Base-by-base conservation (phyloP, 2,797 vertebrate genomes). In the Dipus sagitta region DNA sequence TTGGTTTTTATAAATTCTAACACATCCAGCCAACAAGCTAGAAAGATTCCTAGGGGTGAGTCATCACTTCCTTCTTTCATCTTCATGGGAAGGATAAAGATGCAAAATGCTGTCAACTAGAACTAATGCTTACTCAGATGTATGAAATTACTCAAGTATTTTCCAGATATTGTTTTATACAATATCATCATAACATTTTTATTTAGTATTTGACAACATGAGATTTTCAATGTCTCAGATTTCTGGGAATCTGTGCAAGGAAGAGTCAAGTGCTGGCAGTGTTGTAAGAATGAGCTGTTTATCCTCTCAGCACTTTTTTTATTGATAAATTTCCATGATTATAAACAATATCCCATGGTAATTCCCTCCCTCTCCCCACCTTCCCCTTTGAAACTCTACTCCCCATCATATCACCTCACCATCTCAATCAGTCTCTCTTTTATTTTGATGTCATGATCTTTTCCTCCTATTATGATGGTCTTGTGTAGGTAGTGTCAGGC, bases 71-170 rank as follows among this genome's bases (percentile, higher is more conserved):
- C 38, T 28, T n/a, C n/a, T n/a, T n/a, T n/a, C n/a, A n/a, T n/a
- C n/a, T 47, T 14, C 18, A 85, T 15, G 92, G 30, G 18, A 84
- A 91, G 85, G 87, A 42, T 75, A 82, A 30, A 75, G 79, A 93
- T 85, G 26, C 84, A 92, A 84, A 91, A 83, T 84, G 24, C 4
- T 77, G 17, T 87, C 62, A 67, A 81, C 82, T 94, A 83, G 26
- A 72, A 86, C 65, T 86, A 38, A 65, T 10, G 2, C 91, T 76
- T 79, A 54, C 32, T 30, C 18, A 74, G 64, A 8, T 77, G 2
- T 84, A 42, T 68, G 14, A 75, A 28, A 91, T 83, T 9, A 20
- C 38, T 70, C 54, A 80, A 30, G 2, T 81, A 68, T 60, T 86
- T 38, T 77, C 38, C 58, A 75, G 3, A 34, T n/a, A 2, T 60